phyloP scores from a whole-genome alignment of 2,888 invertebrate species.

The Parnassius orleans region DNA sequence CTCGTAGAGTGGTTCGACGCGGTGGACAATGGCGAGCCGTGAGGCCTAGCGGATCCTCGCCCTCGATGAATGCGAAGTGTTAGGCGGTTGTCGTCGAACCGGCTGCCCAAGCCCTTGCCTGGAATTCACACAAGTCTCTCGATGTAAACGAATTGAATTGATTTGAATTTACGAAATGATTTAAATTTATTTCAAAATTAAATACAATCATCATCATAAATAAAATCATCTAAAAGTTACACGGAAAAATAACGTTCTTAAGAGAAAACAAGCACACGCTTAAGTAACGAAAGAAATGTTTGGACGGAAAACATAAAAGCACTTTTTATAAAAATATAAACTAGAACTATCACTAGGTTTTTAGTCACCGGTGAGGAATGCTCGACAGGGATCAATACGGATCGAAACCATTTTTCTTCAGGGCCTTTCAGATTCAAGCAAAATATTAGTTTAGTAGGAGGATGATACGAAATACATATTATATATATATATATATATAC shows the following conservation, averaged over 20 bases:
- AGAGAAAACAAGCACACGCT: slow-evolving; percentile 42
- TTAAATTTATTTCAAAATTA: slow-evolving; percentile 20
- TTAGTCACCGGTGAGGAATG: background rate
- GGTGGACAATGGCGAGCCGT: slow-evolving; percentile 84
- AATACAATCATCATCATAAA: no score
- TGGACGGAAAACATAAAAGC: slow-evolving; percentile 68
- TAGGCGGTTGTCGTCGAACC: slow-evolving; percentile 94
- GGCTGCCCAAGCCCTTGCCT: slow-evolving; percentile 85
- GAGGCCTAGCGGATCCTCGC: slow-evolving; percentile 88
- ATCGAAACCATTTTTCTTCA: no score
- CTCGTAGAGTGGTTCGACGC: slow-evolving; percentile 86
- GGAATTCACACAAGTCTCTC: slow-evolving; percentile 8
- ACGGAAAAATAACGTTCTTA: slow-evolving; percentile 5
- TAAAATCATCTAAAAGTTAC: slow-evolving; percentile 16
- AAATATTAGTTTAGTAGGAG: no score
- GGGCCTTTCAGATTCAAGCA: no score
- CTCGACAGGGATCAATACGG: no score
- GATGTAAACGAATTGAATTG: no score
- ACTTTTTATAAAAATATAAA: slow-evolving; percentile 26
- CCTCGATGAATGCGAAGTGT: slow-evolving; percentile 96
- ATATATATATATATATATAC: no score
- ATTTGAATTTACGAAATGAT: slow-evolving; percentile 21
- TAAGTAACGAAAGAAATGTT: slow-evolving; percentile 46
- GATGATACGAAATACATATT: no score
- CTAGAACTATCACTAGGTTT: slow-evolving; percentile 3